These are phyloP conservation scores for Trachops cirrhosus DNA, from an alignment of 2,797 vertebrate species.

Conservation along the genomic window DNA sequence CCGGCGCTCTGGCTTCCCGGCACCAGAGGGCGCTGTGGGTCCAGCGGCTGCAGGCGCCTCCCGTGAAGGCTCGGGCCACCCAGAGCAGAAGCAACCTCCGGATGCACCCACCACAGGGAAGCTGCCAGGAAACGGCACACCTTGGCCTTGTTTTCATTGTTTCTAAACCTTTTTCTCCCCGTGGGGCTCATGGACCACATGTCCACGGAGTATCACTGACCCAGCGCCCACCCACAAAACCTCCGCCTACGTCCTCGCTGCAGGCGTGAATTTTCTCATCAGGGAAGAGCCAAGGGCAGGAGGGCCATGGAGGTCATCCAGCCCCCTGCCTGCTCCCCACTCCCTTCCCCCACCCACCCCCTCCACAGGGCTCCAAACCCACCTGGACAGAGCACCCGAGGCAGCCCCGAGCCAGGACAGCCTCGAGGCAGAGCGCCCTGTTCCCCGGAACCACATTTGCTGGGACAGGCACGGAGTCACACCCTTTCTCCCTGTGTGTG, in stretches of 20 bases:
- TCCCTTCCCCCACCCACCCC: neutral
- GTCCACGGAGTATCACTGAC: neutral
- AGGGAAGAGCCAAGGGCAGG: neutral
- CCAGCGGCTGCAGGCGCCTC: neutral
- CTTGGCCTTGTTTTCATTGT: neutral
- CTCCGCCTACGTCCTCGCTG: fast-evolving
- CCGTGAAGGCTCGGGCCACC: fast-evolving
- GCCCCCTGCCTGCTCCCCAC: neutral
- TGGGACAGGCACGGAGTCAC: fast-evolving
- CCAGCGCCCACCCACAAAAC: neutral
- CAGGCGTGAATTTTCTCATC: fast-evolving
- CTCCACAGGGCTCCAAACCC: neutral
- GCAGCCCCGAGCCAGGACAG: too few species aligned
- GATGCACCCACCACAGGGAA: neutral
- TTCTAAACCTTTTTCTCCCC: neutral
- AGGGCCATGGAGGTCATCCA: neutral
- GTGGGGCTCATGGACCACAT: neutral
- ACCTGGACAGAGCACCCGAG: neutral
- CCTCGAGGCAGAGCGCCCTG: too few species aligned
- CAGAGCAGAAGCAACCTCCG: neutral
- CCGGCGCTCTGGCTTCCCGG: fast-evolving
- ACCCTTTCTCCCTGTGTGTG: neutral
- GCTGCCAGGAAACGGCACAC: neutral
- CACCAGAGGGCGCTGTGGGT: constrained; percentile 3
- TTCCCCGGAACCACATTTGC: neutral